Base-by-base conservation (phyloP, 2,113 vertebrate species). In the Chiloscyllium plagiosum region DNA sequence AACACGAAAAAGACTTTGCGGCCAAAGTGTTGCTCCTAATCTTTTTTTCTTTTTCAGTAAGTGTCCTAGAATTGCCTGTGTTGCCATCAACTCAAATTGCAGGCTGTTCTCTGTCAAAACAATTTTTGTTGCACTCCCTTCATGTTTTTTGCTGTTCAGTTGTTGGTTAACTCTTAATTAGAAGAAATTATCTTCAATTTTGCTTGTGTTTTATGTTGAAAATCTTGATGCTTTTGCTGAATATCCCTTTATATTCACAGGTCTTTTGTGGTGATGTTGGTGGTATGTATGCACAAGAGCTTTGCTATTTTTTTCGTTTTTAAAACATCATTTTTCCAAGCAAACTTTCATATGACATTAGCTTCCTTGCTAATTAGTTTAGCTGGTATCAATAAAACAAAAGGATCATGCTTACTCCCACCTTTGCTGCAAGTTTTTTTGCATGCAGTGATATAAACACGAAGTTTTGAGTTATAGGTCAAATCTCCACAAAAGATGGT, bases 301-400 rank as follows among this genome's bases (percentile, higher is more conserved):
- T 50, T 50, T 68, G 93, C 19, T 94, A 19, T 65, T 61, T 13
- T 0, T 61, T 70, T 42, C 66, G 3, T 50, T 69, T 37, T 70
- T 24, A 20, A 12, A n/a, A 37, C n/a, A n/a, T 94, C 65, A 37
- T 94, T 94, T 42, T 42, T 94, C n/a, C 20, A 24, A 94, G 47
- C 37, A 61, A 3, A 29, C 15, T 26, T 90, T 33, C 50, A 19
- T 70, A 24, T 94, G 65, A 94, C 8, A 13, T 24, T 68, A 47
- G 92, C 20, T 94, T 70, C n/a, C 20, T 42, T 1, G 10, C 66
- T 69, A 70, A 72, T 10, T 37, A 68, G n/a, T 50, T 94, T 94
- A 94, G 47, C 19, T 24, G 19, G 37, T 70, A 47, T 94, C 37
- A 70, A 69, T 94, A 94, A 94, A 93, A 93, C 33, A 93, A 93